Evolutionary conservation across 2,888 invertebrate species (phyloP), one percentile per base, ranked within the genome.

Genomic region (Pristionchus exspectatus): DNA sequence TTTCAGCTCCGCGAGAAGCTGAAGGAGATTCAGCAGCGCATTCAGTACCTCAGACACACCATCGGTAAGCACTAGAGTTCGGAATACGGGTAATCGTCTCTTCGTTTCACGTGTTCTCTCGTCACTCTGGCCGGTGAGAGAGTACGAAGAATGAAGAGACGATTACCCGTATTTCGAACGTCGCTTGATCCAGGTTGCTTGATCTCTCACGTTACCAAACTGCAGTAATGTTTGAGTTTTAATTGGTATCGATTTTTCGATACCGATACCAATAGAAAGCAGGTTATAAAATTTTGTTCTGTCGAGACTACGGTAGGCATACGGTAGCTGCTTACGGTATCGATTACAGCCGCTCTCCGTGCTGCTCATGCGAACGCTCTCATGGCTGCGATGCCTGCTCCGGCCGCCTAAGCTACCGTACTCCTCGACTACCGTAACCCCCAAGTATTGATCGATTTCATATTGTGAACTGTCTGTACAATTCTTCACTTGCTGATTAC

Each of bases 341-440:
- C 50, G 44, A 81, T 81, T 81, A 14, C 81, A 81, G 81, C 50
- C n/a, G 9, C 50, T 12, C 24, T 81, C 14, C 50, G 12, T 12
- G 33, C 44, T 27, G 44, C 74, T 2, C 72, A 7, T 44, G 50
- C 24, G 12, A 14, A 18, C 50, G 81, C 16, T 0, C 54, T 5
- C 33, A 21, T 12, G 24, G 69, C 69, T 5, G 0, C 72, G 18
- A 21, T 12, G 14, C 30, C 27, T 1, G 81, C 81, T 5, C 50
- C 81, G 1, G 81, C 81, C 27, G 81, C 81, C n/a, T 81, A 27
- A 81, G 18, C 81, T 54, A 81, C 81, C 81, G 74, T 24, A 59
- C 18, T 21, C 63, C 63, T 24, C 10, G 63, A 63, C 7, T 69
- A 69, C 74, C 74, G 81, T n/a, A 50, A 3, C 50, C 50, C 72